A percentile compares a stretch with the other conserved stretches of the same genome.
These are phyloP conservation scores for Phainopepla nitens DNA, from an alignment of 2,113 vertebrate species.

Conservation along the genomic window DNA sequence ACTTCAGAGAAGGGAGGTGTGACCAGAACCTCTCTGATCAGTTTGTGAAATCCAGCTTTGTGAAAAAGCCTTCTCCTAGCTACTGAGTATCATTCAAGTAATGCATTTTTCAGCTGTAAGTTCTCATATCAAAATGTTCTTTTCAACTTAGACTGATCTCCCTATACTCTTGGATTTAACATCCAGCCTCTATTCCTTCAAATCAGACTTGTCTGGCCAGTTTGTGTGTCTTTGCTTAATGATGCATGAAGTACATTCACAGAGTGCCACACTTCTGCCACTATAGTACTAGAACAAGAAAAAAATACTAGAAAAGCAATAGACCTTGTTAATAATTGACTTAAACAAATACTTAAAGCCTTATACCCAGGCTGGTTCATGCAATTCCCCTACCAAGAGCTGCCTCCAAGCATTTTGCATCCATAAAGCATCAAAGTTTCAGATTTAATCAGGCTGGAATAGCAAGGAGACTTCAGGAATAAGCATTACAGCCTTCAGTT, in stretches of 20 bases:
- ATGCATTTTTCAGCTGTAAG: neutral
- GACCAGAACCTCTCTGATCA: neutral
- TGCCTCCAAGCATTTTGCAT: slow-evolving; percentile 61
- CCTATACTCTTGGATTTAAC: neutral
- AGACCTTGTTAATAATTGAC: slow-evolving; percentile 76
- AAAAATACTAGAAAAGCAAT: slow-evolving; percentile 1
- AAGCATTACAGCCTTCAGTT: slow-evolving; percentile 60
- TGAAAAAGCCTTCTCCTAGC: neutral
- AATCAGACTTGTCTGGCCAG: neutral
- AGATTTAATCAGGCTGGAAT: slow-evolving; percentile 68
- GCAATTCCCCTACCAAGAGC: slow-evolving; percentile 17
- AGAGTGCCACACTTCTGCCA: slow-evolving; percentile 30
- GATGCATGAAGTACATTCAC: slow-evolving; percentile 69
- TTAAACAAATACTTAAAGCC: slow-evolving; percentile 61
- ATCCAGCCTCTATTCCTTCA: neutral
- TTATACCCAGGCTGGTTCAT: slow-evolving; percentile 34
- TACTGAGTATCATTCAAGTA: neutral
- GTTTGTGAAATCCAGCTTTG: neutral
- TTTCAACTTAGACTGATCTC: neutral
- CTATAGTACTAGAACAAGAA: slow-evolving; percentile 55
- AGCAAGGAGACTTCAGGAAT: slow-evolving; percentile 65
- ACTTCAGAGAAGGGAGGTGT: neutral
- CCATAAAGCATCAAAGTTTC: slow-evolving; percentile 67
- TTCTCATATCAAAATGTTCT: neutral
- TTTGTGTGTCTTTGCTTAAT: slow-evolving; percentile 34